Evolutionary conservation across 2,113 vertebrate species (phyloP).

Genomic region (Pipa parva): DNA sequence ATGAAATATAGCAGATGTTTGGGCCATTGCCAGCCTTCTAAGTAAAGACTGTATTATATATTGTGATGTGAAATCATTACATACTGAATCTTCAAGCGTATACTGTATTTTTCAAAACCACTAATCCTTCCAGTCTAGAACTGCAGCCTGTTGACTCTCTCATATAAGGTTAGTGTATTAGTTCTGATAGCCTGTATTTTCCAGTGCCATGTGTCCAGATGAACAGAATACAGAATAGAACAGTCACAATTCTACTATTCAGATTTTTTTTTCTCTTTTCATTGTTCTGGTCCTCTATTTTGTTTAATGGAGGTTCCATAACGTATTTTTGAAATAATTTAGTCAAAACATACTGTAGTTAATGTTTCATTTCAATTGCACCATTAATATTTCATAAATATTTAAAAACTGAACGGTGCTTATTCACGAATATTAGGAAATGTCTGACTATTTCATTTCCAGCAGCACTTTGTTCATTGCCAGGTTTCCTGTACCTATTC

Average conservation of each 20-base stretch:
- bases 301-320: too few relatives aligned
- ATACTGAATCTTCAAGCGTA: slow-evolving; percentile 19
- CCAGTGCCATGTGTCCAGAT: not conserved
- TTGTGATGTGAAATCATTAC: slow-evolving; percentile 20
- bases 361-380: too few relatives aligned
- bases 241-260: not conserved
- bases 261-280: not conserved
- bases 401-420: too few relatives aligned
- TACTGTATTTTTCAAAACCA: slow-evolving; percentile 24
- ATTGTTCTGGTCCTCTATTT: not conserved
- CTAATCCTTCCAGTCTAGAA: slow-evolving; percentile 28
- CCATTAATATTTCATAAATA: too few relatives aligned
- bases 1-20: slow-evolving; percentile 25
- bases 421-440: too few relatives aligned
- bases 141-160: slow-evolving; percentile 1
- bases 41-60: slow-evolving; percentile 12
- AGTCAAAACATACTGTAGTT: too few relatives aligned
- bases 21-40: not conserved
- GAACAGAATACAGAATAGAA: not conserved
- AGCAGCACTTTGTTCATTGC: too few relatives aligned
- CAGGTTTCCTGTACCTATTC: too few relatives aligned
- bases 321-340: too few relatives aligned
- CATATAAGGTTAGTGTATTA: not conserved
- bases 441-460: too few relatives aligned
- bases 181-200: not conserved